Evolutionary conservation across 2,888 invertebrate genomes (phyloP).

Genomic region (Phaonia tiefii): DNA sequence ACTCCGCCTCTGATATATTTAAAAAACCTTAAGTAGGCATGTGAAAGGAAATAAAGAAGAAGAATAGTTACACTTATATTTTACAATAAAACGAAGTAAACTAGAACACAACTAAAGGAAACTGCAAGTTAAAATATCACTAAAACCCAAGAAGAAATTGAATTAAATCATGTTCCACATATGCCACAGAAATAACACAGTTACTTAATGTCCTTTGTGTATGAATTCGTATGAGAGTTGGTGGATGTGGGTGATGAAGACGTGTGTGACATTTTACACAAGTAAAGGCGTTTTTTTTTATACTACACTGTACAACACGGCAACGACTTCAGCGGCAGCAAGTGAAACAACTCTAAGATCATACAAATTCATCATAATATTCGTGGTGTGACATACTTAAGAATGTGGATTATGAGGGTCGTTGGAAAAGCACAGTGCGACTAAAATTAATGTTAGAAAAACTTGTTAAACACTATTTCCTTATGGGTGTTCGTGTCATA

Average conservation of each 20-base stretch:
- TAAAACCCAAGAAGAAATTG: constrained; percentile 63
- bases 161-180: constrained; percentile 65
- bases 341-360: neutral
- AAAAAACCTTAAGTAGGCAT: constrained; percentile 47
- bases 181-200: constrained; percentile 63
- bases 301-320: constrained; percentile 19
- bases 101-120: constrained; percentile 16
- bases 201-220: constrained; percentile 49
- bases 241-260: constrained; percentile 11
- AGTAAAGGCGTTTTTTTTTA: constrained; percentile 39
- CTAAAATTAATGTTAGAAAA: no score
- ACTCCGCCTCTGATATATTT: neutral
- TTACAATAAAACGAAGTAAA: constrained; percentile 36
- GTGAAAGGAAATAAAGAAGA: no score
- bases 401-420: neutral
- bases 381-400: neutral
- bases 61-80: constrained; percentile 50
- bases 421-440: no score
- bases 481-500: no score
- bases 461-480: no score
- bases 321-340: neutral
- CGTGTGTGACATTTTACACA: constrained; percentile 45
- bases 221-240: neutral
- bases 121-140: constrained; percentile 19
- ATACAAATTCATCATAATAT: constrained; percentile 34